These are phyloP conservation scores for Mirza zaza DNA, from an alignment of 2,113 vertebrate genomes.

Conservation along the genomic window DNA sequence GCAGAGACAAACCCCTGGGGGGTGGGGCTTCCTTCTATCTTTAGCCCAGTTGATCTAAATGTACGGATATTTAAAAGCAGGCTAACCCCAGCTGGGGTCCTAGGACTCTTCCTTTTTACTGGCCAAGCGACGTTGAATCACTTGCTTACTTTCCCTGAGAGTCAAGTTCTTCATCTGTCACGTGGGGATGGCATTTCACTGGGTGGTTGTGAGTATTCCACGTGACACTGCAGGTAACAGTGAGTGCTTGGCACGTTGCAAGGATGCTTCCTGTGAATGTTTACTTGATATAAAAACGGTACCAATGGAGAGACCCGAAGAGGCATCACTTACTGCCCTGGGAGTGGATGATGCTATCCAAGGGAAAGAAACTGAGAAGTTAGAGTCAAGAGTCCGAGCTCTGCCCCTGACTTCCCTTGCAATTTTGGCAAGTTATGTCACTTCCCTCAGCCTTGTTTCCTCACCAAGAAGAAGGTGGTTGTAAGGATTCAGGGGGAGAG, in stretches of 20 bases:
- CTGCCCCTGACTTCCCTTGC: not conserved
- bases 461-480: not conserved
- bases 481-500: not conserved
- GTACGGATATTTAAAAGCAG: not conserved
- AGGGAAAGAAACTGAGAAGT: not conserved
- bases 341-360: not conserved
- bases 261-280: not conserved
- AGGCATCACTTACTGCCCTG: not conserved
- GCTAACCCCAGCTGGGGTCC: not conserved
- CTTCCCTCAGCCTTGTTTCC: not conserved
- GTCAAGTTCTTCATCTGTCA: not conserved
- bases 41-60: not conserved
- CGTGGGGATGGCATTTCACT: not conserved
- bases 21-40: not conserved
- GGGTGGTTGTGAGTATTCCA: not conserved
- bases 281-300: not conserved
- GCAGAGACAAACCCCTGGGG: not conserved
- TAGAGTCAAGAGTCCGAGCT: not conserved
- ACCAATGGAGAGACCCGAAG: not conserved
- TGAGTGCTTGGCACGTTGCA: not conserved
- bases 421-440: not conserved
- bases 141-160: not conserved
- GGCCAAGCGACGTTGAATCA: not conserved
- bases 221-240: not conserved
- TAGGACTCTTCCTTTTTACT: not conserved